phyloP scores from a whole-genome alignment of 92 coral and sea anemone genomes.

The Epizoanthus fatuus region DNA sequence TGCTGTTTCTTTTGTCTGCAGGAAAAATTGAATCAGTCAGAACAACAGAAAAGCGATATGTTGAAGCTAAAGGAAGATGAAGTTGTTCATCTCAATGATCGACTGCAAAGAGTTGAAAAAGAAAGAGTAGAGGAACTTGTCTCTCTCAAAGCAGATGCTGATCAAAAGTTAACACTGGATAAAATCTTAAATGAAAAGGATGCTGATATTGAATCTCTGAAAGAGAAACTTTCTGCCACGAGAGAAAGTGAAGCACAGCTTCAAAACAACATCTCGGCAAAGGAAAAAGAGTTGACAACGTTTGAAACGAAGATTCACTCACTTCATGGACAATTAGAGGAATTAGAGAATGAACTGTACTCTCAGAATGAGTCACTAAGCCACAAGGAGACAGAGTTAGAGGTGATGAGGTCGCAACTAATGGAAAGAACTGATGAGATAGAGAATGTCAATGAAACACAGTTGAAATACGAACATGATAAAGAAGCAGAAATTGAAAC shows the following conservation, averaged over 20 bases:
- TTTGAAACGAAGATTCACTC: constrained; percentile 56
- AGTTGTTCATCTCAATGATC: constrained; percentile 54
- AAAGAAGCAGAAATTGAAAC: constrained; percentile 63
- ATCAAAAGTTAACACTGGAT: constrained; percentile 23
- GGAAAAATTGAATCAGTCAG: constrained; percentile 46
- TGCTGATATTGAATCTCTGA: constrained; percentile 15
- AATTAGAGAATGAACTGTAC: constrained; percentile 58
- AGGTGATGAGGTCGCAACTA: constrained; percentile 16
- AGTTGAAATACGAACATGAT: neutral
- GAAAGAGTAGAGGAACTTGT: constrained; percentile 67
- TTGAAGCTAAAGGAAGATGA: constrained; percentile 70
- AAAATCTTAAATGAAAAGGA: constrained; percentile 35
- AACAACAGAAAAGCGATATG: constrained; percentile 41
- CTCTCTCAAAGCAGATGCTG: constrained; percentile 61
- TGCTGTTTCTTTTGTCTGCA: constrained; percentile 6
- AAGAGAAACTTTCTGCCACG: constrained; percentile 6
- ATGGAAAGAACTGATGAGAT: constrained; percentile 10
- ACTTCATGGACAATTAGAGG: constrained; percentile 62
- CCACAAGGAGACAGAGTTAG: constrained; percentile 47
- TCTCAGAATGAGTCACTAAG: constrained; percentile 49
- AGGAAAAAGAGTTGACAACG: constrained; percentile 9
- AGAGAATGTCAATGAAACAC: neutral
- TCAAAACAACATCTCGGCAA: constrained; percentile 4
- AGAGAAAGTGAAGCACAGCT: constrained; percentile 10
- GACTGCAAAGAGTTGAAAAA: constrained; percentile 55